Base-by-base conservation (phyloP, 2,888 invertebrate genomes). In the Temnothorax rugatulus region DNA sequence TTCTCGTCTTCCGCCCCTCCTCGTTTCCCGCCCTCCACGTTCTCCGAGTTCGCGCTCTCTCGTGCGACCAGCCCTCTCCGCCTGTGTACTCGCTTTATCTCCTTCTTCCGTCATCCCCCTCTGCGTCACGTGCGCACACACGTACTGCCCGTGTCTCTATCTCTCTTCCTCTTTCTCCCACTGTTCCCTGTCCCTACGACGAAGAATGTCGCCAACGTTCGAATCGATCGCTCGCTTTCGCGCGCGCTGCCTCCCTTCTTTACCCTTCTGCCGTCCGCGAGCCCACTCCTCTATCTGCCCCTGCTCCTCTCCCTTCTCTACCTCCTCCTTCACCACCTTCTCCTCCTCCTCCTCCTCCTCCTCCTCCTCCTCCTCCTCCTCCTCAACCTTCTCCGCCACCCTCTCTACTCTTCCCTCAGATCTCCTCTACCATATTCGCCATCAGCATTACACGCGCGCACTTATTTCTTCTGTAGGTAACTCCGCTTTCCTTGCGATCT, bases 401-500 rank as follows among this genome's bases (percentile, higher is more conserved):
- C 86, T 71, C 86, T 74, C 81, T 86, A 82, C 87, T 83, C 89
- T 90, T 87, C 88, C 89, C 89, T 87, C 86, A 83, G 82, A 90
- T 90, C 89, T 90, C 89, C 87, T 88, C 89, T 88, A 91, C 92
- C 91, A 92, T 92, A 92, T 93, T 93, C 94, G 93, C 94, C 93
- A 94, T 93, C 94, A 92, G 93, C 92, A 91, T 93, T 93, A 93
- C 92, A 93, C 92, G 90, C 92, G 93, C 92, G 92, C 93, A 91
- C 92, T 94, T 92, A 93, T 94, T 94, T 92, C 93, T 93, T 92
- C 93, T 90, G 93, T 91, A 91, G 93, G 92, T 92, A 92, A 91
- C 90, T 91, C 89, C 87, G 88, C 90, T 89, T 81, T 90, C 86
- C 91, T 91, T 90, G 85, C 89, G 87, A 84, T 88, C 85, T 89